A percentile compares a stretch with the other conserved stretches of the same genome.
These are phyloP conservation scores for Brachionus asplanchnoidis DNA, from an alignment of 1,140 invertebrate species.

Conservation along the genomic window DNA sequence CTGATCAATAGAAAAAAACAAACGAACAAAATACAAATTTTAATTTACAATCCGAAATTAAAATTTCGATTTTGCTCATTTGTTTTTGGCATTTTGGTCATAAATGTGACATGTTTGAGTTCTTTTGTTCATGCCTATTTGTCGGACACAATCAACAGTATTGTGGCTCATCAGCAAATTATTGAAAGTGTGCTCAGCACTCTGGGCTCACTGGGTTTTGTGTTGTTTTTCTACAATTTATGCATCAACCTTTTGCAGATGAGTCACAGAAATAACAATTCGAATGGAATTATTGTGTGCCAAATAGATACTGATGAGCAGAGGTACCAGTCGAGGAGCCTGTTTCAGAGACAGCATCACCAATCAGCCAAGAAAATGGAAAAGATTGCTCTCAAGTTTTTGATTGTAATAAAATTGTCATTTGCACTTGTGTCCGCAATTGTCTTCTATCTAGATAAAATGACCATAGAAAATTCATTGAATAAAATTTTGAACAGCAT, in stretches of 20 bases:
- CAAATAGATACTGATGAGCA: background rate
- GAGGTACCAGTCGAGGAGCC: background rate
- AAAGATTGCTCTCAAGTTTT: background rate
- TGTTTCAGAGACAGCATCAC: background rate
- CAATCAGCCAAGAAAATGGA: background rate
- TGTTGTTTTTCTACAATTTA: background rate
- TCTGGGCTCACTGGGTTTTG: background rate
- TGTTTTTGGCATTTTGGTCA: background rate
- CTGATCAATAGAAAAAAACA: background rate
- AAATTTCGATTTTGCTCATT: background rate
- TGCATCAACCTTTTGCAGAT: background rate
- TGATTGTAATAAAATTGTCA: background rate
- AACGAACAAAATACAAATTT: background rate
- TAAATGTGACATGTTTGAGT: background rate
- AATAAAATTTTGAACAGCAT: background rate
- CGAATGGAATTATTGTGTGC: background rate
- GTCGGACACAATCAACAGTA: background rate
- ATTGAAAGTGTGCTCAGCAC: background rate
- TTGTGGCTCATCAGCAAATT: background rate
- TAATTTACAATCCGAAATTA: background rate
- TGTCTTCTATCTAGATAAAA: background rate
- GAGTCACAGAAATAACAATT: background rate
- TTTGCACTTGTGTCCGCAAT: background rate
- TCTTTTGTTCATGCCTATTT: background rate
- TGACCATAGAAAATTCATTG: background rate